Percentiles rank a stretch among this genome's conserved stretches.
Evolutionary conservation across 2,797 vertebrate species (phyloP).

Genomic region (Rhynchotus rufescens): DNA sequence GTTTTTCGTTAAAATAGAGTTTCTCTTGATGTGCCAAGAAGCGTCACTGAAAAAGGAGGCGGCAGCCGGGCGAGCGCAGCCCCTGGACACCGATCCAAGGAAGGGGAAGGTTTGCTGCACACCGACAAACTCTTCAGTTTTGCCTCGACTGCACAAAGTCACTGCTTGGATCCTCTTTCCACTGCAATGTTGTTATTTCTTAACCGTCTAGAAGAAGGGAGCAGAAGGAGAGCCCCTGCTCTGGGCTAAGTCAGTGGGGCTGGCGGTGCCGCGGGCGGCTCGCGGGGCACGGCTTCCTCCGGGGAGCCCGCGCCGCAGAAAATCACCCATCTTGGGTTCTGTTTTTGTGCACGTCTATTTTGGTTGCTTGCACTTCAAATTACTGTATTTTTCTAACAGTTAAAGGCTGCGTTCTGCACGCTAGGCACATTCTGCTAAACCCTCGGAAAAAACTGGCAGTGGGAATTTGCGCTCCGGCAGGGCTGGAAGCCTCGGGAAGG

Average conservation of each 20-base stretch:
- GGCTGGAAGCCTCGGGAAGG: slow-evolving; percentile 71
- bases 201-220: not conserved
- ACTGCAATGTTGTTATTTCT: slow-evolving; percentile 7
- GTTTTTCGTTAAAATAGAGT: slow-evolving; percentile 35
- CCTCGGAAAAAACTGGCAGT: slow-evolving; percentile 57
- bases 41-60: not conserved
- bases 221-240: not conserved
- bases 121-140: not conserved
- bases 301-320: not conserved
- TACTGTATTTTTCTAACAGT: slow-evolving; percentile 72
- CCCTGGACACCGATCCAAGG: not conserved
- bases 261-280: too few relatives aligned
- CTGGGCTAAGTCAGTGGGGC: not conserved
- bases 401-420: slow-evolving; percentile 64
- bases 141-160: not conserved
- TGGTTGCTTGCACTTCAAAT: slow-evolving; percentile 34
- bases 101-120: not conserved
- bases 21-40: not conserved
- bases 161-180: not conserved
- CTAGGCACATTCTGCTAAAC: slow-evolving; percentile 74
- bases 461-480: slow-evolving; percentile 62
- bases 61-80: not conserved
- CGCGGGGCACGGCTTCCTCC: slow-evolving; percentile 1
- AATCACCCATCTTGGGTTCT: slow-evolving; percentile 18
- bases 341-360: slow-evolving; percentile 15